Evolutionary conservation across 2,113 vertebrate species (phyloP), one percentile per base, ranked within the genome.

Genomic region (Actenoides hombroni): DNA sequence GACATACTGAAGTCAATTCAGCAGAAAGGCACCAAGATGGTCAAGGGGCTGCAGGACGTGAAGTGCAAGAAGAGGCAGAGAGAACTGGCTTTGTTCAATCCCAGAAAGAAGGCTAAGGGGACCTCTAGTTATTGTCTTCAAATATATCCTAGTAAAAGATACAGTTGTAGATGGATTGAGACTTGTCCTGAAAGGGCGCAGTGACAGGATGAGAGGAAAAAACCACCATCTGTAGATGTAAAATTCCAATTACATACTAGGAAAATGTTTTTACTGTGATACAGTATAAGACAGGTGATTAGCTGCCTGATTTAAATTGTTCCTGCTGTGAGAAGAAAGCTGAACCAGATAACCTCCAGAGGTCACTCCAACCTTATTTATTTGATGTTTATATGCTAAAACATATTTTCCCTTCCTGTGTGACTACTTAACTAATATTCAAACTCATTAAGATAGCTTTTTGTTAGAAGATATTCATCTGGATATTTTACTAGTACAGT

Each of bases 321-420:
- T 37, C n/a, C 16, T 78, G 25, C 31, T 84, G n/a, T 70, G 44
- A 42, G 70, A 83, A 87, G 42, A 76, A 85, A 48, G 67, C 57
- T 73, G 82, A 93, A 76, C 17, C 10, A n/a, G 24, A 40, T 80
- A 82, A 95, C 79, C 88, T 93, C 88, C 82, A 94, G 94, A 92
- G 85, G 94, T 96, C 88, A 75, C 94, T 93, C 61, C 94, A 92
- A 93, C 48, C 65, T 83, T 90, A 95, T 88, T 69, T 93, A 77
- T 88, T 92, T 14, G 4, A 16, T 42, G 12, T 28, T 53, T 73
- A n/a, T 39, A 53, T 13, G 16, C 26, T 85, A 64, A 87, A 91
- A 37, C 3, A 6, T 46, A 39, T 92, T 81, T 83, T 88, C 17
- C 6, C 3, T 86, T 87, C 79, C 53, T 54, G 9, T 49, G 21